Conservation (phyloP, 2,113 vertebrate species). For the Halichoerus grypus region DNA sequence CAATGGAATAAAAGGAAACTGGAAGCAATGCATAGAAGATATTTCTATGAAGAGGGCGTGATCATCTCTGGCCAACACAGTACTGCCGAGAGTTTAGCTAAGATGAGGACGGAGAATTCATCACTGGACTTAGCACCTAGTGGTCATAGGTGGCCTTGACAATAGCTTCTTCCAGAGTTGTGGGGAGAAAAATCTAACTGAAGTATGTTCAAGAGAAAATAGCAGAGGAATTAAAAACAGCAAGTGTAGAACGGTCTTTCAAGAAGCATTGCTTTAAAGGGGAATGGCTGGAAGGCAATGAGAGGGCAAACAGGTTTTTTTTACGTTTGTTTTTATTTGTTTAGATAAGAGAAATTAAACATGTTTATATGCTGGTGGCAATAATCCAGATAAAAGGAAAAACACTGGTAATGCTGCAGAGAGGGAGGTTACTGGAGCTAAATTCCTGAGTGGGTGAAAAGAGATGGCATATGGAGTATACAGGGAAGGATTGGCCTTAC, state of each 20-base stretch:
- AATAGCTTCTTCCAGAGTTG: background rate
- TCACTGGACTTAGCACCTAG: background rate
- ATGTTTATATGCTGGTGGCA: background rate
- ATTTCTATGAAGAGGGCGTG: background rate
- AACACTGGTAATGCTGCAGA: background rate
- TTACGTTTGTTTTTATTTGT: background rate
- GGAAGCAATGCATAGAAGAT: background rate
- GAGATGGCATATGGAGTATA: background rate
- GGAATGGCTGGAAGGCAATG: background rate
- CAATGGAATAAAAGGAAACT: background rate
- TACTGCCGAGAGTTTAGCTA: background rate
- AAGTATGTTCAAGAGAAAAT: background rate
- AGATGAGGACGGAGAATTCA: background rate
- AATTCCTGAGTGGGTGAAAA: background rate
- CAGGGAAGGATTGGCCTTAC: background rate
- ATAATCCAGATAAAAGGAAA: background rate
- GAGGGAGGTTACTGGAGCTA: background rate
- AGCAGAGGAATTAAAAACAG: background rate
- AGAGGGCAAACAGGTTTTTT: background rate
- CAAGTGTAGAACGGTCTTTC: background rate
- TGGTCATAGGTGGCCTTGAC: background rate
- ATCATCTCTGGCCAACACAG: background rate
- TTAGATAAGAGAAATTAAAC: background rate
- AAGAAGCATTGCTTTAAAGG: background rate
- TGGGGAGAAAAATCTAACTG: background rate